These are phyloP conservation scores for Ctenopoma kingsleyae DNA, from an alignment of 2,797 vertebrate species.

Conservation along the genomic window DNA sequence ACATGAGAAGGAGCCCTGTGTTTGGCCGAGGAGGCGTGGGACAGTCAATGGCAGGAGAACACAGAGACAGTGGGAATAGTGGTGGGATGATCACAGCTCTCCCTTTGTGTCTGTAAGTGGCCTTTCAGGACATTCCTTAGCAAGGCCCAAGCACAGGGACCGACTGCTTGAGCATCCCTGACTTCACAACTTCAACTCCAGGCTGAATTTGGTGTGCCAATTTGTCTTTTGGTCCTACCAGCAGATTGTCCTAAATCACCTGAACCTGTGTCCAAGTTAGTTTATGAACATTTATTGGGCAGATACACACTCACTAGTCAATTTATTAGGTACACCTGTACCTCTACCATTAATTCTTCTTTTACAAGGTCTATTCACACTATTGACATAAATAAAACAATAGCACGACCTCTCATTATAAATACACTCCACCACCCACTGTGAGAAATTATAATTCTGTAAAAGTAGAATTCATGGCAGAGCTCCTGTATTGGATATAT, in stretches of 20 bases:
- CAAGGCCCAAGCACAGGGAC: conserved; percentile 32
- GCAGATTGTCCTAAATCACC: too few species aligned
- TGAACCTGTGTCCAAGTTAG: conserved; percentile 4
- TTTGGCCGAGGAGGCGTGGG: conserved; percentile 71
- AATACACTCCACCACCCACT: too few species aligned
- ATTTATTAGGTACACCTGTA: too few species aligned
- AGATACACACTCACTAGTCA: not conserved
- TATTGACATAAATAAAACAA: too few species aligned
- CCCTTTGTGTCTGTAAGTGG: conserved; percentile 67
- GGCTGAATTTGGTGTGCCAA: not conserved
- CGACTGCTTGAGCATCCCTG: conserved; percentile 33
- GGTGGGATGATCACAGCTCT: conserved; percentile 78
- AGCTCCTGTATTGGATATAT: too few species aligned
- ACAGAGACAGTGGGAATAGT: conserved; percentile 70
- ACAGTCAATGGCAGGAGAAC: conserved; percentile 69
- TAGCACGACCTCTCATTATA: too few species aligned
- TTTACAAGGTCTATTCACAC: too few species aligned
- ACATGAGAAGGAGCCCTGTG: conserved; percentile 68
- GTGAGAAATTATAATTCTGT: too few species aligned
- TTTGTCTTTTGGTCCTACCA: not conserved
- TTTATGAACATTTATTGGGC: conserved; percentile 1
- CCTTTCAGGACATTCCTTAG: conserved; percentile 67
- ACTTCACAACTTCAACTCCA: conserved; percentile 17
- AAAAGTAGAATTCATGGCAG: too few species aligned
- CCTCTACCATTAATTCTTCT: too few species aligned